phyloP scores from a whole-genome alignment of 2,797 vertebrate genomes.

The Remorina albescens region DNA sequence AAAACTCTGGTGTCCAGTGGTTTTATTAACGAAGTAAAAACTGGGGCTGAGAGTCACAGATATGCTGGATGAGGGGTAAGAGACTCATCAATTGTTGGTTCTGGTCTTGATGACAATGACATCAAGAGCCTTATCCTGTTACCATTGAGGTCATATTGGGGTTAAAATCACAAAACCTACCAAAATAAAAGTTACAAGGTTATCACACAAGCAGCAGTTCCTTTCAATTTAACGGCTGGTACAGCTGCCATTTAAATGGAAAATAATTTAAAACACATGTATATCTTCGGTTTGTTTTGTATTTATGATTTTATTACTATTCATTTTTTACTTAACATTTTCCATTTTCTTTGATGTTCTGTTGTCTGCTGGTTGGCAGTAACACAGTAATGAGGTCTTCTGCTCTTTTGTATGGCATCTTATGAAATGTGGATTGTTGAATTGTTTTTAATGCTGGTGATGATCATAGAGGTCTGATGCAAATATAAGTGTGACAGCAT shows the following conservation, averaged over 20 bases:
- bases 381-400: slow-evolving; percentile 43
- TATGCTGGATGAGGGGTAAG: not conserved
- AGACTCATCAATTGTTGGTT: slow-evolving; percentile 9
- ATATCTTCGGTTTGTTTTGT: slow-evolving; percentile 45
- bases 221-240: slow-evolving; percentile 17
- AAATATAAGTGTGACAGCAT: slow-evolving; percentile 58
- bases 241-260: slow-evolving; percentile 17
- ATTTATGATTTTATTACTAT: no score
- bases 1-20: slow-evolving; percentile 1
- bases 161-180: slow-evolving; percentile 6
- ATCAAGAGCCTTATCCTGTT: not conserved
- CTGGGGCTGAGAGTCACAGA: not conserved
- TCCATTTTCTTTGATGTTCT: slow-evolving; percentile 34
- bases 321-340: slow-evolving; percentile 39
- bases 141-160: not conserved
- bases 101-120: slow-evolving; percentile 13
- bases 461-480: slow-evolving; percentile 44
- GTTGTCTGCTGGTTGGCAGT: slow-evolving; percentile 32
- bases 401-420: slow-evolving; percentile 45
- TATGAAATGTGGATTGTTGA: slow-evolving; percentile 45
- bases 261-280: slow-evolving; percentile 18
- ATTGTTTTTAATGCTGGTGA: slow-evolving; percentile 39
- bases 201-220: slow-evolving; percentile 37
- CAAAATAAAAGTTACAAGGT: slow-evolving; percentile 39
- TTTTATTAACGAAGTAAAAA: not conserved